A percentile compares a stretch with the other conserved stretches of the same genome.
Evolutionary conservation across 2,888 invertebrate genomes (phyloP).

Genomic region (Drosophila tripunctata): DNA sequence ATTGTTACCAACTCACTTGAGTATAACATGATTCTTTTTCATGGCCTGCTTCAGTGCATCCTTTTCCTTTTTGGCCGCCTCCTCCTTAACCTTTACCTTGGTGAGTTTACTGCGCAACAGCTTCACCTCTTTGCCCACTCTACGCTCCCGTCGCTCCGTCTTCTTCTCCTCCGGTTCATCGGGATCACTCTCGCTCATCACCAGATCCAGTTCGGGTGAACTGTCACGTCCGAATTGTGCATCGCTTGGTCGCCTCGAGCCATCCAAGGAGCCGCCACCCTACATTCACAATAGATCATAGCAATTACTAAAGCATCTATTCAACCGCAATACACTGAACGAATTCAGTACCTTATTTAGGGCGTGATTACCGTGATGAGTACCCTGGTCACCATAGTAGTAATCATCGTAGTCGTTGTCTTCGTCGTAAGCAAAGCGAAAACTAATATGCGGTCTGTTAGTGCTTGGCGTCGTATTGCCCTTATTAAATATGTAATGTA

Average conservation of each 20-base stretch:
- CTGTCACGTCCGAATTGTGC: conserved; percentile 85
- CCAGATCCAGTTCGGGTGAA: conserved; percentile 86
- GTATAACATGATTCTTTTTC: conserved; percentile 91
- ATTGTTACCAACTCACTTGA: conserved; percentile 88
- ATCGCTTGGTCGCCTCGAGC: conserved; percentile 83
- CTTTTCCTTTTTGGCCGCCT: conserved; percentile 91
- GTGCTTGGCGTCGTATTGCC: conserved; percentile 72
- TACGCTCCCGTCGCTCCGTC: conserved; percentile 89
- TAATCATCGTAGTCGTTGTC: conserved; percentile 80
- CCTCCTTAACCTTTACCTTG: conserved; percentile 87
- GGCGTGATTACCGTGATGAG: conserved; percentile 50
- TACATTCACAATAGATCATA: conserved; percentile 27
- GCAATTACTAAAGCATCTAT: conserved; percentile 10
- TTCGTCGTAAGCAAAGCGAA: conserved; percentile 83
- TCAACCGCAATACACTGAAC: conserved; percentile 8
- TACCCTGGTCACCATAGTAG: conserved; percentile 44
- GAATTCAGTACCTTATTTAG: conserved; percentile 61
- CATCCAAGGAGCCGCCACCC: conserved; percentile 79
- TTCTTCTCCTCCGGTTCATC: conserved; percentile 88
- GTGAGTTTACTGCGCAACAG: conserved; percentile 84
- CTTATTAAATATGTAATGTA: too few species aligned
- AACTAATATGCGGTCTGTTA: conserved; percentile 82
- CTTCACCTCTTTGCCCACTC: conserved; percentile 85
- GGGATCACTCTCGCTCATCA: conserved; percentile 87
- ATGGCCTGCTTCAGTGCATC: conserved; percentile 91